These are phyloP conservation scores for Congeria kusceri DNA, from an alignment of 2,888 invertebrate species.

Conservation along the genomic window DNA sequence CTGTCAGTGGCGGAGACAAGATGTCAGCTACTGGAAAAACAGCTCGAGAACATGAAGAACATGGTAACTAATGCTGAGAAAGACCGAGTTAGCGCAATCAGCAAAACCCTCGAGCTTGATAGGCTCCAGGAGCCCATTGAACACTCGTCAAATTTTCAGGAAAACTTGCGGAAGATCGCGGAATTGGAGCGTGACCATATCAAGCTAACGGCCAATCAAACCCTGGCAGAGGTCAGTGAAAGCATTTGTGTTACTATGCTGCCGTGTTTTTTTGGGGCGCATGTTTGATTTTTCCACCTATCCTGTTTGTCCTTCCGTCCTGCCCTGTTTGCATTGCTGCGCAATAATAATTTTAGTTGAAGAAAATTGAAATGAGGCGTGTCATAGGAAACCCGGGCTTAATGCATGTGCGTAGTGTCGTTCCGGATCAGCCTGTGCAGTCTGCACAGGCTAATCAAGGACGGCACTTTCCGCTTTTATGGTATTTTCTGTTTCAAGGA, in stretches of 20 bases:
- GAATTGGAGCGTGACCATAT: constrained; percentile 82
- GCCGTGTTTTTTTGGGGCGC: no score
- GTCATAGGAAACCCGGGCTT: no score
- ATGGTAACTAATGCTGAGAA: constrained; percentile 80
- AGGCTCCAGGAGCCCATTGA: constrained; percentile 14
- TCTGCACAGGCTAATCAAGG: no score
- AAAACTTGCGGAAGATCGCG: constrained; percentile 78
- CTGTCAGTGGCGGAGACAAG: constrained; percentile 81
- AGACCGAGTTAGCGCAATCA: constrained; percentile 72
- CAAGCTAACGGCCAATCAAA: constrained; percentile 82
- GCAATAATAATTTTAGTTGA: no score
- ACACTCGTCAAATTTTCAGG: constrained; percentile 53
- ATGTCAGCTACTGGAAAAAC: constrained; percentile 82
- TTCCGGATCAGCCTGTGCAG: background rate
- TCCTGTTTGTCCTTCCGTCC: no score
- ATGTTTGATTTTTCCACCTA: no score
- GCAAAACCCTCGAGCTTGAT: constrained; percentile 53
- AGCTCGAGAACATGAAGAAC: constrained; percentile 83
- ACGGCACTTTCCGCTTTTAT: no score
- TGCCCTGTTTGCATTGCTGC: no score
- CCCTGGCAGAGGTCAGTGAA: constrained; percentile 80
- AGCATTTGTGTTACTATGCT: no score
- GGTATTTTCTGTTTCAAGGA: no score
- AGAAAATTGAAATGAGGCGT: no score
- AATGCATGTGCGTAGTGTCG: background rate